Evolutionary conservation across 1,140 invertebrate species (phyloP), one percentile per base, ranked within the genome.

Genomic region (Dysdera silvatica): DNA sequence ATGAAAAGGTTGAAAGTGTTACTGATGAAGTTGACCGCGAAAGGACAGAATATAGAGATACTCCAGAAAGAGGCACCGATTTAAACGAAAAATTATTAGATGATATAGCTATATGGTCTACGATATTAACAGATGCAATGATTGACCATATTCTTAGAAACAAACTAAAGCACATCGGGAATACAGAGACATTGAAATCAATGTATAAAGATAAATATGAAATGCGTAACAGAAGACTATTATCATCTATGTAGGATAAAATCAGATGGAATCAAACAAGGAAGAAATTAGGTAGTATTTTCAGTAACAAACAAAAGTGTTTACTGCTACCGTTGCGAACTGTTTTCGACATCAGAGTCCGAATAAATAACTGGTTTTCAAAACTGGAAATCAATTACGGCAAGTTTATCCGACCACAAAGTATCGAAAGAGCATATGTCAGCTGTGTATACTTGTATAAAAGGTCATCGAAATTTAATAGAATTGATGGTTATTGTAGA

Each of bases 241-340:
- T 18, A 5, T 37, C 24, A 53, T 53, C 41, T 55, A 40, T 40
- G 26, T 28, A 55, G 53, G 41, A 55, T 40, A 35, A 55, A 37
- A 55, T 55, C 53, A 40, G 41, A 55, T 55, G 18, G 8, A 55
- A 32, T 52, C 33, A 52, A 32, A 31, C 28, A 32, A 52, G 33
- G 33, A 31, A 31, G 49, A 32, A 52, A 18, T 52, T 52, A 31
- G 29, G 28, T 52, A n/a, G 16, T 52, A 32, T 52, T 52, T 52
- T 52, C 49, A 55, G 37, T 40, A 41, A 55, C 53, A 55, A 55
- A 2, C 53, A 40, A 55, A 55, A 37, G 53, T 40, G 53, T 55
- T 55, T 53, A 53, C 33, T 2, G 48, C 18, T 55, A 55, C n/a
- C 33, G 33, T 55, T 55, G 53, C 53, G 41, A 53, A 32, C 49